phyloP scores from a whole-genome alignment of 2,797 vertebrate species.

The Coranthus polyacanthus region DNA sequence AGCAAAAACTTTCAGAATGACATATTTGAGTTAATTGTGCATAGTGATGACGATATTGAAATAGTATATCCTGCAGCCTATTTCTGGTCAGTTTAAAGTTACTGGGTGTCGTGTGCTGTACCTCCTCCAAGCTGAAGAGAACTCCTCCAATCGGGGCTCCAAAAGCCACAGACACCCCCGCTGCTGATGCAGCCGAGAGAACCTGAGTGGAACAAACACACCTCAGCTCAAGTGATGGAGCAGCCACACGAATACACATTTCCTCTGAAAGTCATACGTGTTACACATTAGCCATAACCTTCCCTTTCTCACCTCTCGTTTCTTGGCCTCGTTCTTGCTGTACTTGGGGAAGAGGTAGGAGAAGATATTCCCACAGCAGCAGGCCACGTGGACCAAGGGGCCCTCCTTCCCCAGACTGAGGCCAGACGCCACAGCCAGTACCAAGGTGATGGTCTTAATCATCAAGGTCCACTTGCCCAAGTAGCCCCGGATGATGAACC shows the following conservation, averaged over 20 bases:
- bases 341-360: slow-evolving; percentile 99
- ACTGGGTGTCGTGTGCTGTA: slow-evolving; percentile 47
- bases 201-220: slow-evolving; percentile 83
- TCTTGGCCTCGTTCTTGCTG: slow-evolving; percentile 99
- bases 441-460: slow-evolving; percentile 98
- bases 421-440: slow-evolving; percentile 96
- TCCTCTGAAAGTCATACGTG: no score
- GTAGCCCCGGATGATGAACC: slow-evolving; percentile 98
- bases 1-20: no score
- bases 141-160: slow-evolving; percentile 98
- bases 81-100: background rate
- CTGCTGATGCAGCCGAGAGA: slow-evolving; percentile 96
- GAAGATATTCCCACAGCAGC: slow-evolving; percentile 99
- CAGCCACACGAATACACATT: slow-evolving; percentile 3
- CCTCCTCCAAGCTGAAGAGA: slow-evolving; percentile 98
- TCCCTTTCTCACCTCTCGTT: slow-evolving; percentile 90
- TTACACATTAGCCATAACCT: no score
- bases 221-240: slow-evolving; percentile 22
- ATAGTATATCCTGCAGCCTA: no score
- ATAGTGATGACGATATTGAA: no score
- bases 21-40: no score
- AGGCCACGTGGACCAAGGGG: slow-evolving; percentile 97
- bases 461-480: slow-evolving; percentile 98
- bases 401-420: slow-evolving; percentile 99
- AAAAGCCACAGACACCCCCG: slow-evolving; percentile 98